Base-by-base conservation (phyloP, 2,113 vertebrate genomes). In the Thamnophis sirtalis region DNA sequence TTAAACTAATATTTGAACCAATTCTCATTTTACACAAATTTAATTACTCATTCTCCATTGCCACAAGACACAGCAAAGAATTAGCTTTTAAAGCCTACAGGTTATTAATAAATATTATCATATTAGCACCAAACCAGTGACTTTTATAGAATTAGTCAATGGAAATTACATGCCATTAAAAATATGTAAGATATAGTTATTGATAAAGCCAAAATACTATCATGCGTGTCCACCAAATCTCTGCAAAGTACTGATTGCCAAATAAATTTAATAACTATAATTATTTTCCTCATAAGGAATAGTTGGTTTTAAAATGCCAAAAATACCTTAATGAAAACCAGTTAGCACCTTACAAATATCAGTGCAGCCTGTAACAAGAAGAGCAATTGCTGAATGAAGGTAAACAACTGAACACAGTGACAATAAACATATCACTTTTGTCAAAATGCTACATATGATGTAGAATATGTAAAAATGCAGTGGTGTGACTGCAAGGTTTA, bases 331-430 rank as follows among this genome's bases (percentile, higher is more conserved):
- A 58, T 88, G 95, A 38, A 90, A 95, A 95, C 96, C 92, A 94
- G 87, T 50, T 97, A 98, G 98, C 98, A 98, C 98, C 98, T 93
- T 96, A 93, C 11, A 96, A 96, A 94, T 95, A 95, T 95, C 94
- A 95, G 93, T 96, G 95, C 93, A 96, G 95, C 96, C 96, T 93
- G 0, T 91, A 97, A 96, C 93, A 96, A 88, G 93, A 97, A 96
- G 95, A 97, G 95, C 97, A 96, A 96, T 97, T 96, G 96, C 96
- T 96, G 96, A 95, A 91, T 96, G 95, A 92, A 97, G 96, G 97
- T 98, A 98, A 98, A 98, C 97, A 96, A 96, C 91, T 96, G 97
- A 97, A 97, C 97, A 97, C 96, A 97, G 97, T 98, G 97, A 98
- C 96, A 97, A 97, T 94, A 95, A 96, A 92, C 97, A 95, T 96